Conservation (phyloP, 92 coral and sea anemone genomes). For the Meandrina meandrites region DNA sequence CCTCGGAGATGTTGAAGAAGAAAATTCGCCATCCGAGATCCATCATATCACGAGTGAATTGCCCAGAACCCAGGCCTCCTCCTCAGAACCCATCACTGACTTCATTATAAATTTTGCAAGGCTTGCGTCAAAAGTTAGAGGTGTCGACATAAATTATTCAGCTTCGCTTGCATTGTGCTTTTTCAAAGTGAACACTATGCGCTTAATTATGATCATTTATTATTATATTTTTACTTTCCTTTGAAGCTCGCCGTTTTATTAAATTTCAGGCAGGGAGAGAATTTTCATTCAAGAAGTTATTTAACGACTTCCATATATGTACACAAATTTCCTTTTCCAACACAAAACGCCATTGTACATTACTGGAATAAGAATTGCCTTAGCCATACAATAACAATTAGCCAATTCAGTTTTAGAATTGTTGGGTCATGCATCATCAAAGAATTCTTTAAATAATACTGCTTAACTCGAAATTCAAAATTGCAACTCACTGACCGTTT, state of each 20-base stretch:
- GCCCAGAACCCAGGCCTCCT: too few relatives aligned
- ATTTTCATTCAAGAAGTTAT: neutral
- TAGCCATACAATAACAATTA: neutral
- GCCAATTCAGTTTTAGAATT: neutral
- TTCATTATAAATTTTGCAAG: too few relatives aligned
- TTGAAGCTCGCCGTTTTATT: slow-evolving; percentile 7
- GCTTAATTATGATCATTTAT: slow-evolving; percentile 5
- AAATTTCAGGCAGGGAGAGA: neutral
- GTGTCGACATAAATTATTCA: neutral
- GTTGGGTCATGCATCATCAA: neutral
- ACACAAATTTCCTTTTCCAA: neutral
- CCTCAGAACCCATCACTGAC: too few relatives aligned
- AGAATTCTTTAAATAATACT: neutral
- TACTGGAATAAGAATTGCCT: neutral
- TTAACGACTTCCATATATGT: neutral
- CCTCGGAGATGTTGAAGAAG: too few relatives aligned
- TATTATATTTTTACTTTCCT: neutral
- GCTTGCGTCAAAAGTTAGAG: neutral
- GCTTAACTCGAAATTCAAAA: neutral
- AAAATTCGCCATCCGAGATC: too few relatives aligned
- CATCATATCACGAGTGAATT: too few relatives aligned
- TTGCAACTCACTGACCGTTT: neutral
- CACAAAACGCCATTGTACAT: neutral
- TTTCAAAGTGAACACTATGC: neutral
- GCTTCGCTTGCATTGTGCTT: neutral